Evolutionary conservation across 2,113 vertebrate species (phyloP), one percentile per base, ranked within the genome.

Genomic region (Trogon surrucura): DNA sequence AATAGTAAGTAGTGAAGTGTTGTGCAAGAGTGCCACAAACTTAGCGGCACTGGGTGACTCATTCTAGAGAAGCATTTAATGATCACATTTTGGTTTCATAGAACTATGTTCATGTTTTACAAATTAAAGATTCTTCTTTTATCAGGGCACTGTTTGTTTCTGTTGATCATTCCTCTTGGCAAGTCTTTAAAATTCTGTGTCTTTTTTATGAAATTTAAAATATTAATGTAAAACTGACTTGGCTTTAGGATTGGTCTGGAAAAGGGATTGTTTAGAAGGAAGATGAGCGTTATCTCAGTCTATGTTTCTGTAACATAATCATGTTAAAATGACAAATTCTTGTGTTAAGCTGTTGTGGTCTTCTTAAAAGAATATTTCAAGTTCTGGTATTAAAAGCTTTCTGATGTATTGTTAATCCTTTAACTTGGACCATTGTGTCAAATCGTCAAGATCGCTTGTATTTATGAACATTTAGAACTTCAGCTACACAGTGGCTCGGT

Each of bases 1-100:
- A 51, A 51, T 73, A 27, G 0, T 58, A 58, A 64, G 36, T 11
- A 34, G 6, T 25, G 16, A 67, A 83, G 38, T 5, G 4, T 38
- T 74, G 16, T n/a, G 0, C 45, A 54, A 57, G 66, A 48, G 21
- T 16, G 11, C n/a, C 0, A 0, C 30, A 58, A 19, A 75, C 14
- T 54, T 45, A 62, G 8, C 4, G 2, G 4, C 12, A 38, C 29
- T 51, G 8, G 23, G 15, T 47, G 32, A 44, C 22, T 61, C 44
- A 45, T 15, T 74, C 29, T 36, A 20, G 64, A 36, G 67, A 62
- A 53, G 38, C 26, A 12, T 29, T 27, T 65, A 29, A 32, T 72
- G 34, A 38, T 62, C 16, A 11, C 41, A 19, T 69, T 65, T 26
- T 79, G 16, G 6, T 66, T 89, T 91, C 74, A 34, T 65, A 38